These are phyloP conservation scores for Timema cristinae DNA, from an alignment of 2,888 invertebrate species.

Conservation along the genomic window DNA sequence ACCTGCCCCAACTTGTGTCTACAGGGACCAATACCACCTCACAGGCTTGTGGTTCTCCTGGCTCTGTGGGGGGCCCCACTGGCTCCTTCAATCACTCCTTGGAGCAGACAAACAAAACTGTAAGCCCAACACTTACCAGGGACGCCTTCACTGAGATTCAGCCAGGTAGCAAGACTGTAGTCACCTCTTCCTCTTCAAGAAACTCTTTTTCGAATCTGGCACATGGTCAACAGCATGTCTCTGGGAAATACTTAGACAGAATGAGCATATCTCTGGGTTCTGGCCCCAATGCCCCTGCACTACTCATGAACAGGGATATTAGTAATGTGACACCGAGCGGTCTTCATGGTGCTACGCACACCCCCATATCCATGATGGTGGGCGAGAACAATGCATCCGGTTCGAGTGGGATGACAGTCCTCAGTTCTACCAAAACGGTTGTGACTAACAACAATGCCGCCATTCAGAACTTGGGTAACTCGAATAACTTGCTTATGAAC, in stretches of 20 bases:
- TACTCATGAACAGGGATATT: not conserved
- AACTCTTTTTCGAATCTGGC: no score
- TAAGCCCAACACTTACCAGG: slow-evolving; percentile 6
- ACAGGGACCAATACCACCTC: slow-evolving; percentile 23
- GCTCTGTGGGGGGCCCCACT: slow-evolving; percentile 11
- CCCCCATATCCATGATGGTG: no score
- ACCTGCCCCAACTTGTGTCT: slow-evolving; percentile 24
- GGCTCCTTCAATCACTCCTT: not conserved
- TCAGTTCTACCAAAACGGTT: not conserved
- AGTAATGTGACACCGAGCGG: not conserved
- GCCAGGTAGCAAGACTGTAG: not conserved
- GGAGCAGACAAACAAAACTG: not conserved
- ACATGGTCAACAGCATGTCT: not conserved
- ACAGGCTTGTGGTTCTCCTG: slow-evolving; percentile 17
- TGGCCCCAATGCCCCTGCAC: not conserved
- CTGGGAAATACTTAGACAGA: not conserved
- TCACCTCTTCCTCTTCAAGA: no score
- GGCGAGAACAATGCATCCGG: not conserved
- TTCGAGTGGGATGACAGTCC: not conserved
- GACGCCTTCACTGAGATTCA: slow-evolving; percentile 14
- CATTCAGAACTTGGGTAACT: not conserved
- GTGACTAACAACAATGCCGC: not conserved
- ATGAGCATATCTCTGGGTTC: not conserved
- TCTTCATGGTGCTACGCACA: no score
- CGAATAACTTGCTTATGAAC: not conserved